Evolutionary conservation across 1,140 invertebrate genomes (phyloP).

Genomic region (Drosophila subobscura): DNA sequence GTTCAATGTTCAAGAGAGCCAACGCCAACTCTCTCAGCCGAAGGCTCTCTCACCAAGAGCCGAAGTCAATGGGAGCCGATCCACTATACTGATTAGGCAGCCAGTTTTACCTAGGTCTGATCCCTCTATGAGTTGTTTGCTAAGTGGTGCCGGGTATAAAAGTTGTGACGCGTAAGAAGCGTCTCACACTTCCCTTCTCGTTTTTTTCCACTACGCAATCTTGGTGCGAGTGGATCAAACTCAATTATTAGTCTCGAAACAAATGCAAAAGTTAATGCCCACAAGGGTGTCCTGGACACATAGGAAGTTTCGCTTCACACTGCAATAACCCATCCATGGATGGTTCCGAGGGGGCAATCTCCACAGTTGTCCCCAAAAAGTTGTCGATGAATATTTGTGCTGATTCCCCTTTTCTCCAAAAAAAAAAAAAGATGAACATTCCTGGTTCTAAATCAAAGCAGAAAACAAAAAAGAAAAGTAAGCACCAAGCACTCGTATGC

Average conservation of each 20-base stretch:
- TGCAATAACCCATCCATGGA: not conserved
- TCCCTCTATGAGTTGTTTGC: too few species aligned
- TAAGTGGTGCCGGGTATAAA: too few species aligned
- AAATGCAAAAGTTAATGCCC: slow-evolving; percentile 32
- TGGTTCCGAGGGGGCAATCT: slow-evolving; percentile 6
- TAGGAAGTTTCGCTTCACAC: slow-evolving; percentile 2
- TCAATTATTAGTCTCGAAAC: slow-evolving; percentile 33
- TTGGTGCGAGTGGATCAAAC: slow-evolving; percentile 4
- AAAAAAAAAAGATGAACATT: slow-evolving; percentile 10
- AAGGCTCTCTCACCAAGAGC: too few species aligned
- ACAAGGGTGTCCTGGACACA: not conserved
- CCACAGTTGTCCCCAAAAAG: slow-evolving; percentile 43
- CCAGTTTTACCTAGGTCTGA: too few species aligned
- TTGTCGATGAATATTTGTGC: slow-evolving; percentile 45
- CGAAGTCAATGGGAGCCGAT: too few species aligned
- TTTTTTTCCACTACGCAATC: not conserved
- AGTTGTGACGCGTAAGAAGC: too few species aligned
- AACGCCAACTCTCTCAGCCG: too few species aligned
- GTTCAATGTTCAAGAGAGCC: too few species aligned
- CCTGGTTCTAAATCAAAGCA: slow-evolving; percentile 49
- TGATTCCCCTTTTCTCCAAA: not conserved
- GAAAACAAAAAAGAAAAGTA: slow-evolving; percentile 42
- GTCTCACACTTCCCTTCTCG: too few species aligned
- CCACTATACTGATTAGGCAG: too few species aligned
- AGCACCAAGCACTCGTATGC: slow-evolving; percentile 31